phyloP scores from a whole-genome alignment of 2,797 vertebrate genomes.

The Kryptopterus vitreolus region DNA sequence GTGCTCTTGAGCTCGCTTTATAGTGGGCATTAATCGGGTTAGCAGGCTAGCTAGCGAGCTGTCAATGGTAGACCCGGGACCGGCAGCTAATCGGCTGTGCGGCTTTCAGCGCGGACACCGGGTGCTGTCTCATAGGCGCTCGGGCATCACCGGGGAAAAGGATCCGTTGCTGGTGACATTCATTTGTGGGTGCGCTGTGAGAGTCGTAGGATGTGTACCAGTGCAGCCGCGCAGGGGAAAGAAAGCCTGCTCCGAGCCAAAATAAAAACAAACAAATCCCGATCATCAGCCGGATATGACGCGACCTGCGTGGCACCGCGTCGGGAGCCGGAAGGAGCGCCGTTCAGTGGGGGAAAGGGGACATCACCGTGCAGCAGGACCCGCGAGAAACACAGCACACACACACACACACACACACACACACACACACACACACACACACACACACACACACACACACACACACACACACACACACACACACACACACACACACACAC shows the following conservation, averaged over 20 bases:
- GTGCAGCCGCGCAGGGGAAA: background rate
- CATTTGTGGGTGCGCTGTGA: background rate
- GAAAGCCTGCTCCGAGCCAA: constrained; percentile 17
- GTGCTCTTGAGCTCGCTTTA: constrained; percentile 22
- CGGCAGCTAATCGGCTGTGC: constrained; percentile 14
- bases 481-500: no score
- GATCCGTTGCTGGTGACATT: background rate
- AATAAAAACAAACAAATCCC: constrained; percentile 48
- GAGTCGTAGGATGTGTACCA: background rate
- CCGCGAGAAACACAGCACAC: background rate
- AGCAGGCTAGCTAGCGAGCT: constrained; percentile 29
- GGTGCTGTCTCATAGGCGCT: background rate
- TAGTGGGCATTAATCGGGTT: constrained; percentile 40
- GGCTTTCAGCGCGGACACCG: background rate
- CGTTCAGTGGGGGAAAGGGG: constrained; percentile 10
- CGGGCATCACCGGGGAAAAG: background rate
- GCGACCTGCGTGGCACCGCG: background rate
- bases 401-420: no score
- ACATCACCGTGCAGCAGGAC: constrained; percentile 9
- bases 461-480: no score
- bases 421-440: no score
- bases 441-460: no score
- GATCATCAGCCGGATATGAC: constrained; percentile 36
- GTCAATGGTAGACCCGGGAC: constrained; percentile 7
- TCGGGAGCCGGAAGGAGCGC: constrained; percentile 10